Percentiles rank a stretch among this genome's conserved stretches.
Evolutionary conservation across 2,113 vertebrate genomes (phyloP).

Genomic region (Macaca mulatta): DNA sequence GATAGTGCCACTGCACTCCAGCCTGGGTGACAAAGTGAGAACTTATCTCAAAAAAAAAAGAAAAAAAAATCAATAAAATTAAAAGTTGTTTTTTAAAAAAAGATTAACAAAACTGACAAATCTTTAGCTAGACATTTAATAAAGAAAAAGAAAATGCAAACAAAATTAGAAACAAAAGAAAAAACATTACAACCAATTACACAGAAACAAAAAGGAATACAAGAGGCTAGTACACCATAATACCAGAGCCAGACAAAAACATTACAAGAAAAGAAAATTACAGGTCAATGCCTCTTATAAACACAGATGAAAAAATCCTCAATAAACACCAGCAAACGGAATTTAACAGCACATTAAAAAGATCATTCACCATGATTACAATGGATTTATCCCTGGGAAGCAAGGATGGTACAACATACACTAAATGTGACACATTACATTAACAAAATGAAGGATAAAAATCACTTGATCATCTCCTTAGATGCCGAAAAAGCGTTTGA

Average conservation of each 20-base stretch:
- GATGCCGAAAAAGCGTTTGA: not conserved
- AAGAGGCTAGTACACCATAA: not conserved
- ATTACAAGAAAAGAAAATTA: not conserved
- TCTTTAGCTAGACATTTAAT: not conserved
- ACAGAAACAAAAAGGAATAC: not conserved
- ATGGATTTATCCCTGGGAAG: not conserved
- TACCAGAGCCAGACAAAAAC: not conserved
- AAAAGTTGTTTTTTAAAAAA: not conserved
- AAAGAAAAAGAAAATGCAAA: not conserved
- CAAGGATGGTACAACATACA: not conserved
- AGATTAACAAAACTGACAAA: not conserved
- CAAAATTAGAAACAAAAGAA: not conserved
- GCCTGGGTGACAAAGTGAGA: too few species aligned
- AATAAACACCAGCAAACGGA: not conserved
- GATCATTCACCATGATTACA: not conserved
- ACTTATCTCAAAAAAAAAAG: not conserved
- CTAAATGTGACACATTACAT: not conserved
- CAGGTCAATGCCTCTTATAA: not conserved
- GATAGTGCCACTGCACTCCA: too few species aligned
- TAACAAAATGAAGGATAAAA: not conserved
- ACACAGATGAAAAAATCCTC: not conserved
- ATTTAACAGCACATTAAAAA: not conserved
- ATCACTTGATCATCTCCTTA: not conserved
- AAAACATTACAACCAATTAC: not conserved
- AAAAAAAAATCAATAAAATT: not conserved